Evolutionary conservation across 2,797 vertebrate species (phyloP).

Genomic region (Protosalanx chinensis): DNA sequence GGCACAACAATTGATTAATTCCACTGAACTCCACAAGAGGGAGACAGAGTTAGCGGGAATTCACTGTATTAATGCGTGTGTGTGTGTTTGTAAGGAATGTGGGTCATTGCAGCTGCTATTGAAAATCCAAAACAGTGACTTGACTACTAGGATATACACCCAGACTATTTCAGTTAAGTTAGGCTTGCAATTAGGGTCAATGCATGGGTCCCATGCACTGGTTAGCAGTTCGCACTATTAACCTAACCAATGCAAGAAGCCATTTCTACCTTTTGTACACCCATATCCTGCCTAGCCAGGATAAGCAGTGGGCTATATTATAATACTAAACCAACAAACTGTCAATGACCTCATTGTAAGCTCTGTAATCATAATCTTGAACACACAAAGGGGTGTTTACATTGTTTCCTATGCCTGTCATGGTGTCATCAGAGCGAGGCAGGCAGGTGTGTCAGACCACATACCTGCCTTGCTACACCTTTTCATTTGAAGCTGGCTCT

Average conservation of each 20-base stretch:
- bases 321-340: background rate
- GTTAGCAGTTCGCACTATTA: background rate
- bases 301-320: background rate
- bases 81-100: background rate
- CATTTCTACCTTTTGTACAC: background rate
- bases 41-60: background rate
- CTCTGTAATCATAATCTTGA: background rate
- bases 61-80: background rate
- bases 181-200: background rate
- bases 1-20: background rate
- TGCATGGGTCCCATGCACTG: background rate
- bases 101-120: background rate
- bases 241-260: background rate
- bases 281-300: background rate
- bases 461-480: background rate
- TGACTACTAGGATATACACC: background rate
- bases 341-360: background rate
- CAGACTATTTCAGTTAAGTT: background rate
- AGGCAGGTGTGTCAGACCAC: slow-evolving; percentile 8
- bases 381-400: background rate
- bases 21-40: background rate
- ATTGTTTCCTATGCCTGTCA: background rate
- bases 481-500: background rate
- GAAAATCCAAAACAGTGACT: background rate
- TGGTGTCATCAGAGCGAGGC: background rate